Evolutionary conservation across 2,797 vertebrate genomes (phyloP).

Genomic region (Mallotus villosus): DNA sequence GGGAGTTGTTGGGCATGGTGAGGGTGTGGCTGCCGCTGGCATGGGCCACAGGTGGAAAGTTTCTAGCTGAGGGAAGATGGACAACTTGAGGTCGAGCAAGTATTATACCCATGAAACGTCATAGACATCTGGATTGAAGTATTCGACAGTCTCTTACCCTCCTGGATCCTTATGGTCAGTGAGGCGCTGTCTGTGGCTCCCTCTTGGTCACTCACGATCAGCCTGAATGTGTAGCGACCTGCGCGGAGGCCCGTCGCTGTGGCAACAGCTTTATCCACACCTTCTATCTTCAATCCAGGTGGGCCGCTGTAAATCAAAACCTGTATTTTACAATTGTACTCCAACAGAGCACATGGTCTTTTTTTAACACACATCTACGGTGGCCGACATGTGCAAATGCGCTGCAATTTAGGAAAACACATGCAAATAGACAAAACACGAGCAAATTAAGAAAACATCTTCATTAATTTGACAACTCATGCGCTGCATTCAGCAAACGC

Average conservation of each 20-base stretch:
- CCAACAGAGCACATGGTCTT: no score
- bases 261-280: slow-evolving; percentile 73
- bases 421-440: no score
- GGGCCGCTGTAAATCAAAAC: slow-evolving; percentile 78
- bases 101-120: not conserved
- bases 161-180: slow-evolving; percentile 76
- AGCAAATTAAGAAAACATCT: no score
- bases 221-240: slow-evolving; percentile 80
- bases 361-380: no score
- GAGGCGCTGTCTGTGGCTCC: slow-evolving; percentile 76
- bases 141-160: slow-evolving; percentile 72
- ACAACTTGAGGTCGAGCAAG: not conserved
- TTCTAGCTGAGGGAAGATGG: slow-evolving; percentile 68
- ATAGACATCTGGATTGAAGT: no score
- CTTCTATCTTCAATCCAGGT: slow-evolving; percentile 74
- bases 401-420: no score
- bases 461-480: no score
- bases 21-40: slow-evolving; percentile 87
- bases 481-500: no score
- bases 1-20: slow-evolving; percentile 86
- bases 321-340: slow-evolving; percentile 14
- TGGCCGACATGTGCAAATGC: no score
- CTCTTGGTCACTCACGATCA: slow-evolving; percentile 83
- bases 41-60: slow-evolving; percentile 76
- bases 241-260: slow-evolving; percentile 74